phyloP scores from a whole-genome alignment of 1,140 invertebrate species.

The Stenopsyche tienmushanensis region DNA sequence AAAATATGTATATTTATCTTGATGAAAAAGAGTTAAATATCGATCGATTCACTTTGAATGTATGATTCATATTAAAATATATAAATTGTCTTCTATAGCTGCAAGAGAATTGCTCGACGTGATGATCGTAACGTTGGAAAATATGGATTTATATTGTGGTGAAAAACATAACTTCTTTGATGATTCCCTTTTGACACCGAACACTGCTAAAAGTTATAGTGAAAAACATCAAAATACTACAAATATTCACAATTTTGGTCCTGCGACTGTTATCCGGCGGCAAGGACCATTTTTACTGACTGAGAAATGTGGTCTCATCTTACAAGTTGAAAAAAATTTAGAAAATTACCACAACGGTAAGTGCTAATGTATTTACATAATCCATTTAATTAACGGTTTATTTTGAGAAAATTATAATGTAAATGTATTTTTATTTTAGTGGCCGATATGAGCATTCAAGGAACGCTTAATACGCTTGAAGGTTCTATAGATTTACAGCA shows the following conservation, averaged over 20 bases:
- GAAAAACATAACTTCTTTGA: slow-evolving; percentile 39
- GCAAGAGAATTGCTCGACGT: slow-evolving; percentile 68
- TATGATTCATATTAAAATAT: no score
- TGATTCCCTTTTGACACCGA: not conserved
- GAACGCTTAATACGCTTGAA: slow-evolving; percentile 82
- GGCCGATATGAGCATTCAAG: slow-evolving; percentile 84
- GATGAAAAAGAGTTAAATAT: not conserved
- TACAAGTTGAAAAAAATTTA: slow-evolving; percentile 84
- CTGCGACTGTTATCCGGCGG: slow-evolving; percentile 18
- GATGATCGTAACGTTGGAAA: slow-evolving; percentile 73
- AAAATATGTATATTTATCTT: slow-evolving; percentile 1
- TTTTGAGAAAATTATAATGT: not conserved
- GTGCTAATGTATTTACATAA: slow-evolving; percentile 22
- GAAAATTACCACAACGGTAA: slow-evolving; percentile 64
- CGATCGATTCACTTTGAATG: no score
- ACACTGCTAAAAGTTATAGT: slow-evolving; percentile 1
- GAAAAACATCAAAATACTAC: not conserved
- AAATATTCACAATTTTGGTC: slow-evolving; percentile 18
- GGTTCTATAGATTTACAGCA: slow-evolving; percentile 80
- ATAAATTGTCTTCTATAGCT: no score
- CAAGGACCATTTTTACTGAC: slow-evolving; percentile 67
- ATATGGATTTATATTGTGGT: slow-evolving; percentile 74
- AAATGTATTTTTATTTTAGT: slow-evolving; percentile 53
- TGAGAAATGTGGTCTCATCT: slow-evolving; percentile 75
- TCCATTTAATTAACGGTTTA: slow-evolving; percentile 1